Percentiles rank a stretch among this genome's conserved stretches.
phyloP scores from a whole-genome alignment of 2,113 vertebrate genomes.

The Mobula birostris region DNA sequence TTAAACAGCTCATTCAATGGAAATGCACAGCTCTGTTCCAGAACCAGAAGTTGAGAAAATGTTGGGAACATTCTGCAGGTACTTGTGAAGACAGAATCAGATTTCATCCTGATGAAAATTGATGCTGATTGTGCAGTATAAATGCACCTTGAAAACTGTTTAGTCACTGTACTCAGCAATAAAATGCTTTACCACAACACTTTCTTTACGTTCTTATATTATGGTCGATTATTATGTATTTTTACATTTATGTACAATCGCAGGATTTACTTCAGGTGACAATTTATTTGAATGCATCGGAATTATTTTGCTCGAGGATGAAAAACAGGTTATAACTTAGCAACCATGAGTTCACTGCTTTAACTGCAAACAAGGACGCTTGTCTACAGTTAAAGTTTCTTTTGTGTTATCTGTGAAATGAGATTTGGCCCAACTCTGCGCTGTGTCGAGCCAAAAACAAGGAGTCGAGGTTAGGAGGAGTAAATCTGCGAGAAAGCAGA shows the following conservation, averaged over 20 bases:
- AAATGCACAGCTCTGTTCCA: not conserved
- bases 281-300: not conserved
- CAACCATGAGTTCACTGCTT: not conserved
- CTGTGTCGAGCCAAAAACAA: slow-evolving; percentile 4
- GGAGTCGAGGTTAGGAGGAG: not conserved
- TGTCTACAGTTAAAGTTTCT: not conserved
- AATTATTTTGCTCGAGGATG: no score
- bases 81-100: not conserved
- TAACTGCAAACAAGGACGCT: not conserved
- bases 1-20: not conserved
- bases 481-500: slow-evolving; percentile 49
- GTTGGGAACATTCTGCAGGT: not conserved
- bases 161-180: not conserved
- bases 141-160: not conserved
- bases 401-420: not conserved
- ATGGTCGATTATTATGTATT: not conserved
- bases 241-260: no score
- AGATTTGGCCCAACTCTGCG: not conserved
- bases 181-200: not conserved
- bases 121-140: not conserved
- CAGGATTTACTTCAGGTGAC: not conserved
- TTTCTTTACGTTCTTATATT: not conserved
- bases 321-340: no score
- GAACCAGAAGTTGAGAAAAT: not conserved
- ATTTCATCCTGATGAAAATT: not conserved